Evolutionary conservation across 2,113 vertebrate species (phyloP).

Genomic region (Myrmecophaga tridactyla): DNA sequence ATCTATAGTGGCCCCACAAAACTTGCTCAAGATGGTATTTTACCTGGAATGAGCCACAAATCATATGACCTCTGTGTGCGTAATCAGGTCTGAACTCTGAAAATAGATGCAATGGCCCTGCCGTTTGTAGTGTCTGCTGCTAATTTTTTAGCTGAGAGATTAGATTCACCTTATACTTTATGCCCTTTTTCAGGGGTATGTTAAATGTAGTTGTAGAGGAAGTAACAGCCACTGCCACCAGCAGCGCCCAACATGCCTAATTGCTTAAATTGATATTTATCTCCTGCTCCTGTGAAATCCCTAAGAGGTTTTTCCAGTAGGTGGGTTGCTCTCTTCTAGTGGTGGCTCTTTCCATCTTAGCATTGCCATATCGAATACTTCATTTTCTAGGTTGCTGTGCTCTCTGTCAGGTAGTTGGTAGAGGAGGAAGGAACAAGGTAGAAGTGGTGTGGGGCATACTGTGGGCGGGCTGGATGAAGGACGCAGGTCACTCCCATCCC

Average conservation of each 20-base stretch:
- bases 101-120: background rate
- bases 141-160: background rate
- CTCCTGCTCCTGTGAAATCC: background rate
- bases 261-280: background rate
- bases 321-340: background rate
- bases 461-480: background rate
- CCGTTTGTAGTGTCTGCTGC: background rate
- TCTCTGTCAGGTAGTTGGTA: background rate
- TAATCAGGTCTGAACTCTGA: background rate
- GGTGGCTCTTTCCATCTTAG: background rate
- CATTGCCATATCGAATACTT: fast-evolving
- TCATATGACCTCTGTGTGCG: background rate
- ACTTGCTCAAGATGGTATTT: background rate
- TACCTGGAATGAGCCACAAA: background rate
- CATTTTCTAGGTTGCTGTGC: too few species aligned
- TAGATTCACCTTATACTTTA: background rate
- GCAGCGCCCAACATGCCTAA: background rate
- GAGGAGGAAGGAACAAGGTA: fast-evolving
- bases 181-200: background rate
- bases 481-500: background rate
- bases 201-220: background rate
- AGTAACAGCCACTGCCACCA: background rate
- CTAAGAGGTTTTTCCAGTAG: background rate
- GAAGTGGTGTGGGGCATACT: background rate
- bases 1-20: background rate